Evolutionary conservation across 2,888 invertebrate species (phyloP).

Genomic region (Parapristionchus giblindavisi): DNA sequence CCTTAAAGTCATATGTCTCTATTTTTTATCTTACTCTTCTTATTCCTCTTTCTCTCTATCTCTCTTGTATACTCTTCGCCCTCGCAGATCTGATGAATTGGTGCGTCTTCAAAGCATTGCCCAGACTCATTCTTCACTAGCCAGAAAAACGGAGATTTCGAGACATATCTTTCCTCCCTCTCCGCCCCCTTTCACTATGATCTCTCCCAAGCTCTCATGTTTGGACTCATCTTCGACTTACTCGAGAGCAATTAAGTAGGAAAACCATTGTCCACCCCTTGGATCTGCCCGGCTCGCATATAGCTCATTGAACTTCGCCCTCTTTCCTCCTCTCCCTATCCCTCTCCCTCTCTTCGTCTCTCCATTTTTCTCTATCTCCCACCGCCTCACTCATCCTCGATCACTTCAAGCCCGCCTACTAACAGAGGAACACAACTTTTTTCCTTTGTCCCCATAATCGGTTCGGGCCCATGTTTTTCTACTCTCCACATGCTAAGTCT

Average conservation of each 20-base stretch:
- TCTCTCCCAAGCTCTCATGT: too few species aligned
- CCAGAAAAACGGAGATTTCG: slow-evolving; percentile 20
- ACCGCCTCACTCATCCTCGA: slow-evolving; percentile 36
- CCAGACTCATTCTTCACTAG: too few species aligned
- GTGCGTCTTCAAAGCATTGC: neutral
- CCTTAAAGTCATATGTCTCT: too few species aligned
- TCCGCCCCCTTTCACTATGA: too few species aligned
- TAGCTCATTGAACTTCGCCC: slow-evolving; percentile 1
- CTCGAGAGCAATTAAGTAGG: too few species aligned
- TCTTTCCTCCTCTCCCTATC: slow-evolving; percentile 33
- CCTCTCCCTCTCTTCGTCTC: slow-evolving; percentile 21
- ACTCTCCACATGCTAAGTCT: slow-evolving; percentile 58
- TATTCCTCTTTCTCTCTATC: neutral
- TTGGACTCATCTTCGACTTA: too few species aligned
- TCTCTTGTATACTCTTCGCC: slow-evolving; percentile 14
- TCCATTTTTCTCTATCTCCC: neutral
- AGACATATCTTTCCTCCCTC: slow-evolving; percentile 21
- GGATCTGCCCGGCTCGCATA: slow-evolving; percentile 7
- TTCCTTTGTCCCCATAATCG: neutral
- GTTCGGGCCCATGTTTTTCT: slow-evolving; percentile 59
- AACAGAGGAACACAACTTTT: neutral
- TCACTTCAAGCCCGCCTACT: slow-evolving; percentile 20
- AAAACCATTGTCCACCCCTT: too few species aligned
- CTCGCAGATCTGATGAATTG: slow-evolving; percentile 19
- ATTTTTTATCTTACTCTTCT: neutral